Evolutionary conservation across 2,113 vertebrate species (phyloP), one percentile per base, ranked within the genome.

Genomic region (Scomber japonicus): DNA sequence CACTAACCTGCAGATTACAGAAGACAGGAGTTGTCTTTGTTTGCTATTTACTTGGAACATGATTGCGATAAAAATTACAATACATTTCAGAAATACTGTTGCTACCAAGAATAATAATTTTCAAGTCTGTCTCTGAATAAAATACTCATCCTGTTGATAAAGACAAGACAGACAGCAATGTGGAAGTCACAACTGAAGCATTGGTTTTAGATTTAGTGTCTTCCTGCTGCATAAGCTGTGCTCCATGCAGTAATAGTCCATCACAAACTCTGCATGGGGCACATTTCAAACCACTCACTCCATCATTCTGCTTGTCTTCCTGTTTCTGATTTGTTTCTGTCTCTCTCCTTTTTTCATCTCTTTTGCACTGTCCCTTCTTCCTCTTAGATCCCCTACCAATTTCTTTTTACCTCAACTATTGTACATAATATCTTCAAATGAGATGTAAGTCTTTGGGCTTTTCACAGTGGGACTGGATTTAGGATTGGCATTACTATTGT

Each of bases 241-340:
- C 74, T 82, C 55, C 59, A 48, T 71, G 78, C 69, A 48, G 78
- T 68, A 82, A 83, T 68, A 83, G 69, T 61, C 76, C 65, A 85
- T 87, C 84, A 75, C 75, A 87, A 85, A 85, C 84, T 62, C 86
- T 70, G 76, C 86, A 83, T 75, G 89, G 74, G 70, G 79, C 53
- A 82, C 60, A 77, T 75, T 84, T 82, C 54, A 84, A 57, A 53
- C 35, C 83, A 56, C 27, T 19, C 46, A 46, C 63, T 75, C 46
- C 46, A 62, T 81, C 82, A 71, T 46, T 81, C 27, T 48, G 56
- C 64, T 75, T 40, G 16, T 67, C 31, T 69, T 69, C 30, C 53
- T 59, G n/a, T 74, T 35, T 74, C 60, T 49, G 24, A 80, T 72
- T 80, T 55, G 71, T 24, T 19, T 40, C 31, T 1, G 7, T 16